Evolutionary conservation across 1,140 invertebrate species (phyloP), one percentile per base, ranked within the genome.

Genomic region (Eumeta japonica): DNA sequence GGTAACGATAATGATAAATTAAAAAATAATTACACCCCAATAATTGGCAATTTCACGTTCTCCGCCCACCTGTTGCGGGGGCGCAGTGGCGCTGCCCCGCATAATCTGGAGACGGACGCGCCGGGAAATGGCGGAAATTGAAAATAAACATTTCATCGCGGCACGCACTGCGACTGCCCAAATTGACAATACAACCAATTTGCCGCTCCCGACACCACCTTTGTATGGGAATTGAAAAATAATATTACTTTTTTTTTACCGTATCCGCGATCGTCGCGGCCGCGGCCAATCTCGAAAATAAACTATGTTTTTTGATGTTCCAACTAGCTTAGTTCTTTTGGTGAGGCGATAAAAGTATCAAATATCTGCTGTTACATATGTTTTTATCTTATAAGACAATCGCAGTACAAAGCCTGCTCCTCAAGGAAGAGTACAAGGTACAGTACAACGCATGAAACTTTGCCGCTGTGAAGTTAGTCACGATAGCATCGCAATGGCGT

Each of bases 161-260:
- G 60, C 66, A 50, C 56, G 60, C 64, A 62, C 66, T 71, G 66
- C 66, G 66, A 74, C 68, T 73, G 68, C 64, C 68, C 68, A 71
- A 73, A 73, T 71, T 73, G 66, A 71, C 66, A 68, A 73, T 73
- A 73, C 68, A 68, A 73, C 66, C 68, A 73, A 71, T 73, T 73
- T 71, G 61, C 49, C 57, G 62, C 57, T 55, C 62, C 48, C 58
- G 48, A 61, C 62, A 68, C 68, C 68, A 73, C 65, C 66, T 73
- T 73, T 73, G 68, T 70, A 65, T 68, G 64, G 51, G 65, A 70
- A 70, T 73, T 66, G 68, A 70, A 73, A 70, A 73, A 73, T 70
- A 73, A 73, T 70, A 73, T 73, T 70, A 39, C 29, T 16, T 57
- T 52, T 70, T 67, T 71, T 68, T n/a, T n/a, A n/a, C n/a, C n/a